Evolutionary conservation across 2,888 invertebrate species (phyloP).

Genomic region (Leuctra nigra): DNA sequence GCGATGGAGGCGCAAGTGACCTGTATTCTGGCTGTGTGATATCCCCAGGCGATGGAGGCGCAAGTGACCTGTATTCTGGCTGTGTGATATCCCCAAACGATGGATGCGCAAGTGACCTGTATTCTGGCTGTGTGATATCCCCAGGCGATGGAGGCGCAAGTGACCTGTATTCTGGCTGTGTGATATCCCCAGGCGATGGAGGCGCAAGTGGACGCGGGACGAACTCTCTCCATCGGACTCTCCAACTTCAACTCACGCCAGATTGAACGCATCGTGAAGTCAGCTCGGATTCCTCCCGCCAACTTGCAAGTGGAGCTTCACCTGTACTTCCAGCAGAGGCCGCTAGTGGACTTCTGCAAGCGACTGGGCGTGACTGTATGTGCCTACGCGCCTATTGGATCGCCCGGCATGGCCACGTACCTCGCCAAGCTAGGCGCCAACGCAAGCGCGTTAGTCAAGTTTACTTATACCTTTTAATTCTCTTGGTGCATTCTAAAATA

Average conservation of each 20-base stretch:
- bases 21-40: too few species aligned
- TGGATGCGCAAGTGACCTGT: too few species aligned
- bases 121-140: too few species aligned
- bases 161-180: too few species aligned
- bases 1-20: too few species aligned
- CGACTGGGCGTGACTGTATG: constrained; percentile 35
- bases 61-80: too few species aligned
- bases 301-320: constrained; percentile 50
- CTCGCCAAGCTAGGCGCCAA: constrained; percentile 17
- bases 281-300: constrained; percentile 56
- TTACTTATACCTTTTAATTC: too few species aligned
- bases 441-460: constrained; percentile 13
- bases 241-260: constrained; percentile 77
- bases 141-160: too few species aligned
- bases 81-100: too few species aligned
- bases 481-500: too few species aligned
- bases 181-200: too few species aligned
- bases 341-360: constrained; percentile 36
- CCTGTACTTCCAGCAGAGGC: constrained; percentile 40
- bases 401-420: constrained; percentile 28
- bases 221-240: constrained; percentile 70
- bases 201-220: constrained; percentile 59
- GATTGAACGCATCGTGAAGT: constrained; percentile 55
- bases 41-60: too few species aligned
- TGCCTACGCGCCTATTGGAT: constrained; percentile 34